Evolutionary conservation across 2,113 vertebrate species (phyloP).

Genomic region (Coptodon bakossiorum): DNA sequence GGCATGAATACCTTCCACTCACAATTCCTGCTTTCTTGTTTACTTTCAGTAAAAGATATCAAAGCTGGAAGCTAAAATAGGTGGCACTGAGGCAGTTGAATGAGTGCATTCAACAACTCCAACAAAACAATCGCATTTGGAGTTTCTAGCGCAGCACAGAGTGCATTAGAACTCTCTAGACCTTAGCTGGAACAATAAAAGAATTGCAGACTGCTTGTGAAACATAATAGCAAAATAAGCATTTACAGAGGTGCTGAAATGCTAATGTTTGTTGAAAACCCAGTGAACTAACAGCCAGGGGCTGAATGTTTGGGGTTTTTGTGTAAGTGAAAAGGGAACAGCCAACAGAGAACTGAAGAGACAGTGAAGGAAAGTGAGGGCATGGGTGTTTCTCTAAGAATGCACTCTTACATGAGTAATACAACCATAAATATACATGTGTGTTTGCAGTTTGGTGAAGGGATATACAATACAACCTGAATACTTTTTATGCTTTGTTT

Average conservation of each 20-base stretch:
- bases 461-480: not conserved
- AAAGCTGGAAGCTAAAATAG: not conserved
- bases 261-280: not conserved
- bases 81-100: not conserved
- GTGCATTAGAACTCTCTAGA: not conserved
- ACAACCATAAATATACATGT: not conserved
- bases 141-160: not conserved
- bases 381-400: not conserved
- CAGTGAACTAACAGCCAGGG: not conserved
- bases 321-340: not conserved
- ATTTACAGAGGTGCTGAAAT: not conserved
- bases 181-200: not conserved
- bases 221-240: not conserved
- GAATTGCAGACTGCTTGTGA: not conserved
- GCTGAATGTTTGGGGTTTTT: not conserved
- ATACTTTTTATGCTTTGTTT: not conserved
- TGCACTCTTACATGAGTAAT: not conserved
- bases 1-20: not conserved
- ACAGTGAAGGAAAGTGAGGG: not conserved
- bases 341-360: not conserved
- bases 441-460: not conserved
- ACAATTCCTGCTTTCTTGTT: not conserved
- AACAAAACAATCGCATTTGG: not conserved
- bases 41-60: not conserved
- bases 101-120: not conserved